phyloP scores from a whole-genome alignment of 2,797 vertebrate species.

The Pachyuromys duprasi region DNA sequence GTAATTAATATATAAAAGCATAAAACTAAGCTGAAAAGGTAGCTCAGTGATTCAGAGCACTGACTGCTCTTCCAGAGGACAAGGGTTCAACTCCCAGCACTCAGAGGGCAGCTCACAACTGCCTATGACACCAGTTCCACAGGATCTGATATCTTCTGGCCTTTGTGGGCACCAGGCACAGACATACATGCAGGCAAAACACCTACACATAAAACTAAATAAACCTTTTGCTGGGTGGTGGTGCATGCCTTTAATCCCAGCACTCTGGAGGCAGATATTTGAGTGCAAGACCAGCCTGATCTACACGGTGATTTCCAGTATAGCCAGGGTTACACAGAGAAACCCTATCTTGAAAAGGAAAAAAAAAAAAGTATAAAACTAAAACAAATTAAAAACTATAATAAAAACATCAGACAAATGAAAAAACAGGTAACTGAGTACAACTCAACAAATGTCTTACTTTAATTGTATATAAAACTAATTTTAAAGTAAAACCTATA shows the following conservation, averaged over 20 bases:
- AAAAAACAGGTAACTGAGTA: not conserved
- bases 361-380: not conserved
- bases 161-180: not conserved
- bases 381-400: slow-evolving; percentile 3
- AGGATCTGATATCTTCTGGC: not conserved
- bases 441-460: slow-evolving; percentile 29
- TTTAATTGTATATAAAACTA: slow-evolving; percentile 22
- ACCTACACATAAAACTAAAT: not conserved
- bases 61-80: not conserved
- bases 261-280: not conserved
- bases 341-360: not conserved
- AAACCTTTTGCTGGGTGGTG: not conserved
- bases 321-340: not conserved
- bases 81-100: not conserved
- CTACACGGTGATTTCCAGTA: not conserved
- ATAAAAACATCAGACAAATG: slow-evolving; percentile 32
- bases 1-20: not conserved
- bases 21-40: not conserved
- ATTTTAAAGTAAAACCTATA: no score
- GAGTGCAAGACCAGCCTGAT: not conserved
- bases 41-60: not conserved
- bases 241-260: not conserved
- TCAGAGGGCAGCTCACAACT: not conserved
- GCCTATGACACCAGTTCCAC: not conserved
- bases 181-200: not conserved